Evolutionary conservation across 2,888 invertebrate species (phyloP), one percentile per base, ranked within the genome.

Genomic region (Machimus rusticus): DNA sequence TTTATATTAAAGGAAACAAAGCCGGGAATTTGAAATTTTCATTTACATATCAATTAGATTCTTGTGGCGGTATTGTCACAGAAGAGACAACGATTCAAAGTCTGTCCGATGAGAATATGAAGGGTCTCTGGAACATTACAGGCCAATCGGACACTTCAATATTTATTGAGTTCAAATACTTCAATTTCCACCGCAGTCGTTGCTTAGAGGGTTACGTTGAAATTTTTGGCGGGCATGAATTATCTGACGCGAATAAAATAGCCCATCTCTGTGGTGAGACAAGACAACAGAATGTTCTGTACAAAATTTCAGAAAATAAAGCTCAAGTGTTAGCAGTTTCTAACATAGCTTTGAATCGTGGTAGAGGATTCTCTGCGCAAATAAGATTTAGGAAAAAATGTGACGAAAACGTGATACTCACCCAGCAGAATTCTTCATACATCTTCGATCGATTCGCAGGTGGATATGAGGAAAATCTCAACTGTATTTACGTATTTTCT

Each of bases 81-180:
- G 91, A 94, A 46, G 95, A 95, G 0, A 93, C 93, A 16, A 90
- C 93, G 16, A 93, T 97, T 87, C 92, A 92, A 0, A 93, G 94
- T 1, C 94, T 94, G 14, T 90, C 90, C 14, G 89, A 88, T 0
- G 74, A 90, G 28, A 88, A 89, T 19, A 90, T 95, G 89, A 94
- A 95, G 89, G 98, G 98, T 91, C 93, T 94, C 0, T 98, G 98
- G 98, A 92, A 94, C 87, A 95, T 98, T 84, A 94, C 94, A 86
- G 97, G 97, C 0, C 96, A 96, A 1, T 89, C 90, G 28, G 94
- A 94, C 88, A 95, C 96, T 91, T 93, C 94, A 74, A 93, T 96
- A 9, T 92, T 95, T 9, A 90, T 97, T 16, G 94, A 93, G 37
- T 93, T 96, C 89, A 92, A 93, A 66, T 93, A 93, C 81, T 94